Conservation (phyloP, 2,888 invertebrate species). For the Pandemis cinnamomeana region DNA sequence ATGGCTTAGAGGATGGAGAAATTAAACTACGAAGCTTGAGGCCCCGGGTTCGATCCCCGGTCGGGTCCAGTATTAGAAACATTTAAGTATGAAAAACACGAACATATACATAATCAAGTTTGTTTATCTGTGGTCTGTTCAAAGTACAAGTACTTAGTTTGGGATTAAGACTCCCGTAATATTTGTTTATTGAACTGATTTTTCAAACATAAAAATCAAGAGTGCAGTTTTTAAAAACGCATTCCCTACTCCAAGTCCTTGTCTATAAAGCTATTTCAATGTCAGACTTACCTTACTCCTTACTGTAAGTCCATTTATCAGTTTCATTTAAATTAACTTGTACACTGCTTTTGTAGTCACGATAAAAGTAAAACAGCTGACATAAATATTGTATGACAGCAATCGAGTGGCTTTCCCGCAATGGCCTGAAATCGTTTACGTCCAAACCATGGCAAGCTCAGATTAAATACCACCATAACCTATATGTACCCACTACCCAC, state of each 20-base stretch:
- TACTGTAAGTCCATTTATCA: conserved; percentile 12
- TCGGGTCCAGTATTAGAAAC: too few relatives aligned
- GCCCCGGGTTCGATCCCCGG: too few relatives aligned
- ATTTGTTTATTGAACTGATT: too few relatives aligned
- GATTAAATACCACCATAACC: conserved; percentile 25
- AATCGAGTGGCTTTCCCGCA: conserved; percentile 8
- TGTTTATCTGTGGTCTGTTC: too few relatives aligned
- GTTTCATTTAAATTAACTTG: conserved; percentile 3
- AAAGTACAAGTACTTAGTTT: too few relatives aligned
- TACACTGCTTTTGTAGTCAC: conserved; percentile 20
- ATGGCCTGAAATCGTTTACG: conserved; percentile 14
- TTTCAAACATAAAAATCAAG: too few relatives aligned
- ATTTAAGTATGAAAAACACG: too few relatives aligned
- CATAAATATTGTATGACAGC: conserved; percentile 19
- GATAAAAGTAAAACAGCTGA: conserved; percentile 22
- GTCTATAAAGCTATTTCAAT: background rate
- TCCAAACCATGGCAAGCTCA: conserved; percentile 7
- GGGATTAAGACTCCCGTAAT: too few relatives aligned
- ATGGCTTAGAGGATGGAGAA: too few relatives aligned
- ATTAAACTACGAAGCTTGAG: background rate
- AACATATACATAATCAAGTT: too few relatives aligned
- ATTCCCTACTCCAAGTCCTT: background rate
- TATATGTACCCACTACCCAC: background rate
- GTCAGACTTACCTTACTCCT: conserved; percentile 12
- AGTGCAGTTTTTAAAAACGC: background rate